These are phyloP conservation scores for Neolamprologus kungweensis DNA, from an alignment of 2,113 vertebrate genomes.

Conservation along the genomic window DNA sequence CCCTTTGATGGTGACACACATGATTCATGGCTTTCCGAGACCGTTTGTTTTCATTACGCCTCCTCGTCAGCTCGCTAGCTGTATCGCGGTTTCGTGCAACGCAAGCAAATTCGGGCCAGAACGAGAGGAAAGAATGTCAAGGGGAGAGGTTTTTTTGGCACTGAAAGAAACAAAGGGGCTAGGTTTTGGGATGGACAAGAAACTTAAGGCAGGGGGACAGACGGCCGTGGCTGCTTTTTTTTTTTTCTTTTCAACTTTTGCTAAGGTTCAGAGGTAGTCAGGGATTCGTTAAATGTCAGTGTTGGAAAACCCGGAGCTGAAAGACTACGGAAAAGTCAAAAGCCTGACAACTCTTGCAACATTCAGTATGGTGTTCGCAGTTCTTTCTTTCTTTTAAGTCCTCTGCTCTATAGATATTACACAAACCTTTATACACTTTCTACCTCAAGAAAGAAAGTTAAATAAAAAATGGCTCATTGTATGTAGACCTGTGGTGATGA, in stretches of 20 bases:
- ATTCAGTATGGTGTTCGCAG: neutral
- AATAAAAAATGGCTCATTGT: neutral
- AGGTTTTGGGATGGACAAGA: slow-evolving; percentile 31
- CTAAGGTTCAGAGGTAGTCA: slow-evolving; percentile 45
- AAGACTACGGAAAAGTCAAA: slow-evolving; percentile 13
- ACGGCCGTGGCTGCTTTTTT: slow-evolving; percentile 22
- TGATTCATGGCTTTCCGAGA: slow-evolving; percentile 55
- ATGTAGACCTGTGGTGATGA: neutral
- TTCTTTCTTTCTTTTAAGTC: neutral
- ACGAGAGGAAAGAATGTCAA: slow-evolving; percentile 56
- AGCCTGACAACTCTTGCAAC: neutral
- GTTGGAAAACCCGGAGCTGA: slow-evolving; percentile 20
- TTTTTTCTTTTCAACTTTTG: neutral
- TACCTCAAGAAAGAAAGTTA: neutral
- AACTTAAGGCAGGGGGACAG: slow-evolving; percentile 19
- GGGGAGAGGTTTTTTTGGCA: slow-evolving; percentile 55
- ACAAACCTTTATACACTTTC: neutral
- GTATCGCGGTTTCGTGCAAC: slow-evolving; percentile 49
- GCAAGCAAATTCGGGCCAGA: slow-evolving; percentile 52
- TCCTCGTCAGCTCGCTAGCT: slow-evolving; percentile 41
- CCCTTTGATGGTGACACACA: slow-evolving; percentile 58
- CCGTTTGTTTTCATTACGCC: slow-evolving; percentile 67
- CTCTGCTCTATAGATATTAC: neutral
- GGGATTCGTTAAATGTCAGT: slow-evolving; percentile 25
- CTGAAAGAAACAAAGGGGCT: slow-evolving; percentile 50